Evolutionary conservation across 2,888 invertebrate genomes (phyloP).

Genomic region (Aromia moschata): DNA sequence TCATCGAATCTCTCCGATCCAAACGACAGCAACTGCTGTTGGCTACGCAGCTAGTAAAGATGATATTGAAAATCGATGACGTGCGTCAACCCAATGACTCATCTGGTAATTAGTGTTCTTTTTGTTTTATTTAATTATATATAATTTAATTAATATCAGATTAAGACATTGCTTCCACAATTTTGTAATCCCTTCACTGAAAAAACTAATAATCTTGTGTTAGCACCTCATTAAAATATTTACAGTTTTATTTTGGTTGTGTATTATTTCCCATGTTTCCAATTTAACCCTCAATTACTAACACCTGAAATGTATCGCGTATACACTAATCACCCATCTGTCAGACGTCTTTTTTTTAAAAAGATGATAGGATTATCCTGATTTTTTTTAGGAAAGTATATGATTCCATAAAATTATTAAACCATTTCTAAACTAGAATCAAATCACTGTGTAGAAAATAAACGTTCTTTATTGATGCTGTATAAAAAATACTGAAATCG

Average conservation of each 20-base stretch:
- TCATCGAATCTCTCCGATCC: constrained; percentile 95
- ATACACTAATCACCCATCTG: too few species aligned
- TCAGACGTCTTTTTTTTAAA: too few species aligned
- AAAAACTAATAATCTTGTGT: constrained; percentile 1
- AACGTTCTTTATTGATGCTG: too few species aligned
- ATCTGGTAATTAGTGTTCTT: constrained; percentile 30
- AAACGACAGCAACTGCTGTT: constrained; percentile 97
- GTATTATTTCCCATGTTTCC: background rate
- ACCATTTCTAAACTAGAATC: too few species aligned
- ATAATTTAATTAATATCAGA: too few species aligned
- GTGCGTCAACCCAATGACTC: constrained; percentile 64
- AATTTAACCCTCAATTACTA: too few species aligned
- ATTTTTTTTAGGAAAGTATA: too few species aligned
- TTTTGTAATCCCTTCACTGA: constrained; percentile 6
- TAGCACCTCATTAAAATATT: constrained; percentile 15
- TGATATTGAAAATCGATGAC: constrained; percentile 99
- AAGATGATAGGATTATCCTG: too few species aligned
- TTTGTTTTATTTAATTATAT: constrained; percentile 5
- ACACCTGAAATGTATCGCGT: too few species aligned
- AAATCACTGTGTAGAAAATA: too few species aligned
- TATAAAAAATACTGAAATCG: too few species aligned
- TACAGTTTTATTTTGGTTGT: background rate
- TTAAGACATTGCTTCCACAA: constrained; percentile 2
- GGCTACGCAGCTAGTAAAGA: constrained; percentile 97
- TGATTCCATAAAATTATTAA: too few species aligned